Base-by-base conservation (phyloP, 2,797 vertebrate genomes). In the Scolopax rusticola region DNA sequence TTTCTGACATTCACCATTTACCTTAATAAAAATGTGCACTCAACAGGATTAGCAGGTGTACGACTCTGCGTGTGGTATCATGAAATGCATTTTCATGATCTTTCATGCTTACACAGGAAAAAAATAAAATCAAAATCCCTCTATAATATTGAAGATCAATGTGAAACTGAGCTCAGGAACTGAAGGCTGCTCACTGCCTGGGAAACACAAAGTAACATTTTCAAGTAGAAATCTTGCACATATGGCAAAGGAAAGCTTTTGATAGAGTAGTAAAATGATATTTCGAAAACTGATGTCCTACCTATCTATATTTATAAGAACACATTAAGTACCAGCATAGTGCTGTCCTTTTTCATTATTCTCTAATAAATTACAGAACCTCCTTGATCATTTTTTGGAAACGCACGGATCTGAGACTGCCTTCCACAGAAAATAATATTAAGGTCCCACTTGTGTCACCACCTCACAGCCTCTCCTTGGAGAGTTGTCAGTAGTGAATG, bases 301-400 rank as follows among this genome's bases (percentile, higher is more conserved):
- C 78, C 89, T 91, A 80, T 80, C 90, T 87, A 61, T 95, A 93
- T 94, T 91, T 89, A 76, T 90, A 94, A 82, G 94, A 82, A 88
- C 27, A 45, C 45, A 79, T 67, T 77, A 89, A 84, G 59, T 13
- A 43, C 24, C 7, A 69, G n/a, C 61, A 94, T 51, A 85, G 71
- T 43, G 13, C 45, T 48, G 30, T 51, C 74, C 68, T 78, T 85
- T 81, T 68, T 79, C 65, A 85, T 90, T 78, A 70, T 65, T 70
- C 77, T 38, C 56, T 74, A 71, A 93, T 65, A 69, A 78, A 81
- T 79, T 65, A 65, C 76, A 64, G 70, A 75, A 56, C 30, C 41
- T 54, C 50, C 76, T 54, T 53, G 45, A 79, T 83, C 60, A 28
- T 48, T n/a, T 50, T 50, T 82, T 43, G 84, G 56, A 76, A 74